These are phyloP conservation scores for Fistularia tabacaria DNA, from an alignment of 2,797 vertebrate genomes.

Conservation along the genomic window DNA sequence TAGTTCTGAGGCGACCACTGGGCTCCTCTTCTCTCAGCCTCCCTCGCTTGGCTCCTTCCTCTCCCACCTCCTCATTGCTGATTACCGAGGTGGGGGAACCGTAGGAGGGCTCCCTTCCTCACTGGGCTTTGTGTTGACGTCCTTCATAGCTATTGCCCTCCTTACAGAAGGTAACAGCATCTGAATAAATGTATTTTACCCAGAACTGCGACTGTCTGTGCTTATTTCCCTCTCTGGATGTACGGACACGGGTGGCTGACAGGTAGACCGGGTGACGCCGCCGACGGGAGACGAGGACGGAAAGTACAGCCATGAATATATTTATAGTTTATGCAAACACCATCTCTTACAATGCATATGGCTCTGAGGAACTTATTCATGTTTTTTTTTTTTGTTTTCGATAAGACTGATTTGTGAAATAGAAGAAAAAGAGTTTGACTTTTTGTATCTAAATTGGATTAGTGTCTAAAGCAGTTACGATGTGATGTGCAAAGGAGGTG, in stretches of 20 bases:
- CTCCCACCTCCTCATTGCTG: slow-evolving; percentile 46
- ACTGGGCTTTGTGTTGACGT: slow-evolving; percentile 40
- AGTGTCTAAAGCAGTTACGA: slow-evolving; percentile 31
- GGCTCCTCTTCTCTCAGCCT: slow-evolving; percentile 21
- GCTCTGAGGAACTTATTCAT: slow-evolving; percentile 35
- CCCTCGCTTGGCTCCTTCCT: slow-evolving; percentile 14
- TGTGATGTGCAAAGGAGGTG: too few relatives aligned
- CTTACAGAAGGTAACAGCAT: slow-evolving; percentile 6
- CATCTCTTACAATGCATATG: slow-evolving; percentile 39
- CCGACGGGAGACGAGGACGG: slow-evolving; percentile 23
- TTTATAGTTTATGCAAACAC: slow-evolving; percentile 42
- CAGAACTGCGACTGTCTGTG: too few relatives aligned
- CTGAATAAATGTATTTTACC: slow-evolving; percentile 27
- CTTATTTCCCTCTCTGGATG: slow-evolving; percentile 10
- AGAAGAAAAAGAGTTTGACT: slow-evolving; percentile 20
- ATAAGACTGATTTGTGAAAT: slow-evolving; percentile 24
- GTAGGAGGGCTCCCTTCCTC: slow-evolving; percentile 46
- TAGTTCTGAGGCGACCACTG: slow-evolving; percentile 42
- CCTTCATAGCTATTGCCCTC: slow-evolving; percentile 38
- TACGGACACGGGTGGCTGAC: slow-evolving; percentile 33
- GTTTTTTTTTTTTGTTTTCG: slow-evolving; percentile 1
- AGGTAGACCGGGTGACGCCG: slow-evolving; percentile 37
- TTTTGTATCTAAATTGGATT: slow-evolving; percentile 41
- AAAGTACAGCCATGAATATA: slow-evolving; percentile 29
- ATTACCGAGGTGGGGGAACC: slow-evolving; percentile 53